These are phyloP conservation scores for Sylvietta virens DNA, from an alignment of 2,113 vertebrate genomes.

Conservation along the genomic window DNA sequence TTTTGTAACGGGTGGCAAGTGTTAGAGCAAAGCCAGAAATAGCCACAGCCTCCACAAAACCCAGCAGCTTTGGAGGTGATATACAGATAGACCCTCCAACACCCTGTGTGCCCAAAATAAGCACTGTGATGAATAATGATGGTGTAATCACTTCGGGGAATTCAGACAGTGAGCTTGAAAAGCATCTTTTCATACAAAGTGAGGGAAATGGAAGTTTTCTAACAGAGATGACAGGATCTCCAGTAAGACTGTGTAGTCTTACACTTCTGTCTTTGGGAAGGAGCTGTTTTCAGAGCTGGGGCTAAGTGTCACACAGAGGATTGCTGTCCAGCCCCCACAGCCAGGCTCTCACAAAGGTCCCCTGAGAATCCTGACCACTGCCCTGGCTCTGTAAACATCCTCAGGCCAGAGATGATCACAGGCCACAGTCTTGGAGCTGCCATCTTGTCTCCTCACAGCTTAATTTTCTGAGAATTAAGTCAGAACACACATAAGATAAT, in stretches of 20 bases:
- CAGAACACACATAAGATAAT: not conserved
- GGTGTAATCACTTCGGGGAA: rapidly evolving
- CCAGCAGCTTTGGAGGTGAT: not conserved
- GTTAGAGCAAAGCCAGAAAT: not conserved
- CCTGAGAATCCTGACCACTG: not conserved
- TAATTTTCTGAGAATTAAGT: not conserved
- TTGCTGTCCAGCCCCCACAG: rapidly evolving
- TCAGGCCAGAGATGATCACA: not conserved
- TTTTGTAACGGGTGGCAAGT: not conserved
- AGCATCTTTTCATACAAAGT: not conserved
- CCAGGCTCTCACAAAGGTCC: not conserved
- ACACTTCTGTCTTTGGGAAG: not conserved
- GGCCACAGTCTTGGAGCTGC: not conserved
- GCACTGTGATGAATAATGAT: not conserved
- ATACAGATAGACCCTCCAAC: not conserved
- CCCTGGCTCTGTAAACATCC: not conserved
- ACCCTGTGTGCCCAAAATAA: not conserved
- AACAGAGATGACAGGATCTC: not conserved
- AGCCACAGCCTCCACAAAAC: not conserved
- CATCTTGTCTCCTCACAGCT: not conserved
- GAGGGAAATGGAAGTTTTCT: not conserved
- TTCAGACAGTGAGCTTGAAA: not conserved
- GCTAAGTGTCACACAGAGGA: not conserved
- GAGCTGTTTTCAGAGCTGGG: not conserved
- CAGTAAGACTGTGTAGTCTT: not conserved